Conservation (phyloP, 30 jellyfish, hydroid and myxozoan genomes). For the Sanderia malayensis region DNA sequence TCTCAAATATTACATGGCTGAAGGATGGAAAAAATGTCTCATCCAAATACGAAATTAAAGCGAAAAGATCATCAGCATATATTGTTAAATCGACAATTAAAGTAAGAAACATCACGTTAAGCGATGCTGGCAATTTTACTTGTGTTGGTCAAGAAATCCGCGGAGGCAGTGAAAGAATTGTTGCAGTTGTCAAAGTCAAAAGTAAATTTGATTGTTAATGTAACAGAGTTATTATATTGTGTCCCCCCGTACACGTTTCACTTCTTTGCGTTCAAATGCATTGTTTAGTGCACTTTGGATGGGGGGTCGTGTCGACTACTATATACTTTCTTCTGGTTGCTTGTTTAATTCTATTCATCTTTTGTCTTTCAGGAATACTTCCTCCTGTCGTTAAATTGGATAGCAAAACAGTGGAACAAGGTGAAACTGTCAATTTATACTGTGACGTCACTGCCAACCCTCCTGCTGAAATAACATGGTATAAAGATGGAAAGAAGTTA, state of each 20-base stretch:
- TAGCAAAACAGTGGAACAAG: slow-evolving; percentile 5
- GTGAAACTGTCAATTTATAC: slow-evolving; percentile 42
- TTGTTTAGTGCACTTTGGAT: no score
- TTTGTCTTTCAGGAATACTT: slow-evolving; percentile 14
- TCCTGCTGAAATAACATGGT: slow-evolving; percentile 68
- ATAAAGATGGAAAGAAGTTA: slow-evolving; percentile 35
- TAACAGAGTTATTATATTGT: no score
- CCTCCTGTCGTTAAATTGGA: slow-evolving; percentile 30
- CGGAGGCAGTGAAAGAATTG: slow-evolving; percentile 17
- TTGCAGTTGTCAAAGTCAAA: slow-evolving; percentile 7
- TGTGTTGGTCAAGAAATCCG: slow-evolving; percentile 66
- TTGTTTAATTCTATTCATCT: no score
- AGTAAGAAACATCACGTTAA: slow-evolving; percentile 19
- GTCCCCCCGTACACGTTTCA: no score
- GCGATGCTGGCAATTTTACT: slow-evolving; percentile 71
- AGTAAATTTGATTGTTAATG: no score
- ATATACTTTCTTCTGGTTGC: neutral
- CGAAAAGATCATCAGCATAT: slow-evolving; percentile 12
- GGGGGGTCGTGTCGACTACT: no score
- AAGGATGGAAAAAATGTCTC: slow-evolving; percentile 43
- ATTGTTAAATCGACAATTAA: slow-evolving; percentile 34
- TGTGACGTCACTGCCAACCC: slow-evolving; percentile 81
- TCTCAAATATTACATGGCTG: slow-evolving; percentile 60
- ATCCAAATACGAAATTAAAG: neutral
- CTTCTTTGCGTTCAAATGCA: no score